Evolutionary conservation across 35 echinoderm and acorn worm species (phyloP), one percentile per base, ranked within the genome.

Genomic region (Holothuria glaberrima): DNA sequence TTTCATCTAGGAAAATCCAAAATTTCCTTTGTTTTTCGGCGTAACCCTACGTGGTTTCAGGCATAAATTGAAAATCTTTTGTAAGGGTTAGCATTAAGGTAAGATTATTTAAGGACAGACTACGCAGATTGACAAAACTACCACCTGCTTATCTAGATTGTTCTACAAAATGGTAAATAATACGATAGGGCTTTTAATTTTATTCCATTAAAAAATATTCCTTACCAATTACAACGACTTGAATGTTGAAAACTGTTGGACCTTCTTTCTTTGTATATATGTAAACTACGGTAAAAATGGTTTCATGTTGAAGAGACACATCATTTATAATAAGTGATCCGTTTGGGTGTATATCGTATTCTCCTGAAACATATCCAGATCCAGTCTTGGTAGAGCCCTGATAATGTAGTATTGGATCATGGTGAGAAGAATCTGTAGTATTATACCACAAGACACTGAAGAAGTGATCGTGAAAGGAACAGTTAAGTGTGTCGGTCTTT

Each of bases 321-420:
- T 41, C 25, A 18, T 45, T 76, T 22, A 76, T 41, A 38, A 76
- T 76, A 21, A 76, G n/a, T 45, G 72, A 76, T 20, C 72, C 72
- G 41, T 76, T 44, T 45, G 32, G 17, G 0, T 45, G 32, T 34
- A 76, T 76, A 31, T 76, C 72, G 21, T 45, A 76, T 20, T 76
- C 72, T 20, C 72, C 72, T 76, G 72, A 41, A 6, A 17, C 12
- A 21, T 76, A 76, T 0, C 72, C 72, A 9, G 17, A 14, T 3
- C 72, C 72, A 10, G 24, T 22, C 7, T n/a, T 45, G 18, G 9
- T 18, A 21, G 36, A 22, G 18, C 13, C 32, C 21, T 14, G 19
- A 44, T 0, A 24, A 44, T 44, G 36, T 20, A 76, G 3, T 76
- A 44, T 76, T 76, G 72, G 33, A 2, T 34, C 34, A 76, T 44